phyloP scores from a whole-genome alignment of 2,888 invertebrate genomes.

The Eudemis profundana region DNA sequence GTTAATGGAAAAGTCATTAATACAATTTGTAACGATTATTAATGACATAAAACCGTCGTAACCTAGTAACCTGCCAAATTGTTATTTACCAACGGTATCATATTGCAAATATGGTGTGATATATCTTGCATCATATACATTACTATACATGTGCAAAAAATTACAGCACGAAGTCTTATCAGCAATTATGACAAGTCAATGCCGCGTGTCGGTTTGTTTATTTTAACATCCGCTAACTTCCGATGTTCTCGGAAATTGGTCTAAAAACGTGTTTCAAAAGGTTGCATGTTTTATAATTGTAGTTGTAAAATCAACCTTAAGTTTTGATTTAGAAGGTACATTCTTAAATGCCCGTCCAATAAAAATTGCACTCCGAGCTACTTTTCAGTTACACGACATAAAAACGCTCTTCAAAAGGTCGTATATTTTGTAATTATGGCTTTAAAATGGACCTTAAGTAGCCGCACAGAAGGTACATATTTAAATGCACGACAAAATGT shows the following conservation, averaged over 20 bases:
- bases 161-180: conserved; percentile 42
- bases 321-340: too few species aligned
- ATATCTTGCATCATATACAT: conserved; percentile 57
- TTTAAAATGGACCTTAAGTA: not conserved
- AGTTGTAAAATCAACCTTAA: not conserved
- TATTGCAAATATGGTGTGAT: conserved; percentile 61
- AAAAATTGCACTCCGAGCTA: too few species aligned
- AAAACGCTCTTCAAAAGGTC: not conserved
- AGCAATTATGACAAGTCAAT: conserved; percentile 62
- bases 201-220: conserved; percentile 57
- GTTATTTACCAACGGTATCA: conserved; percentile 49
- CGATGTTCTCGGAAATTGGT: conserved; percentile 65
- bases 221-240: conserved; percentile 51
- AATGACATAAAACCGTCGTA: conserved; percentile 8
- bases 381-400: too few species aligned
- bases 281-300: not conserved
- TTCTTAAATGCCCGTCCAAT: too few species aligned
- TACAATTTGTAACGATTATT: not conserved
- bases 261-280: not conserved
- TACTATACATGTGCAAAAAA: conserved; percentile 56
- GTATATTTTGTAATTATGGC: not conserved
- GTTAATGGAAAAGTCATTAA: too few species aligned
- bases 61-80: conserved; percentile 32
- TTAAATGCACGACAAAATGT: too few species aligned
- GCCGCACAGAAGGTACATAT: too few species aligned